These are phyloP conservation scores for Drosophila kanekoi DNA, from an alignment of 2,888 invertebrate species.

Conservation along the genomic window DNA sequence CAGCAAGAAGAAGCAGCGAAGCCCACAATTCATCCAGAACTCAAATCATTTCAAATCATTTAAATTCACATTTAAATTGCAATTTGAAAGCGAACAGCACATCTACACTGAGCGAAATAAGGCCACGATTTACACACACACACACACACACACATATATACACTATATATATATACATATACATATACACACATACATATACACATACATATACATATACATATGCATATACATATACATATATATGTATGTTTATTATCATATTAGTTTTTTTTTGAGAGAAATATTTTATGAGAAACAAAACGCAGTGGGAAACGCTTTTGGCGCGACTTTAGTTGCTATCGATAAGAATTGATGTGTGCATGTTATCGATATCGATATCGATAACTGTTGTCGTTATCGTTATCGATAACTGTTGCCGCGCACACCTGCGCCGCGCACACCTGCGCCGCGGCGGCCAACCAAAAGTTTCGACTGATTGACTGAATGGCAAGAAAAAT, in stretches of 20 bases:
- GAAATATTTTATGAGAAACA: conserved; percentile 71
- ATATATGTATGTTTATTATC: conserved; percentile 2
- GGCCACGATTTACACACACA: conserved; percentile 12
- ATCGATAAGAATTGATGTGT: conserved; percentile 48
- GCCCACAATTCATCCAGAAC: too few species aligned
- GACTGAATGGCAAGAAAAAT: conserved; percentile 83
- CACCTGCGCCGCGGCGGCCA: conserved; percentile 44
- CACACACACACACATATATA: conserved; percentile 1
- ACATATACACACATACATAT: conserved; percentile 18
- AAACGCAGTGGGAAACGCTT: conserved; percentile 77
- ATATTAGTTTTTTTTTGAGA: conserved; percentile 37
- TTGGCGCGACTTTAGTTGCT: conserved; percentile 62
- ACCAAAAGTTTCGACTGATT: conserved; percentile 84
- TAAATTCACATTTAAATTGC: conserved; percentile 69
- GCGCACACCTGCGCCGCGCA: conserved; percentile 23
- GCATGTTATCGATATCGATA: conserved; percentile 33
- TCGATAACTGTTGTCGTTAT: conserved; percentile 41
- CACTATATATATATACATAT: conserved; percentile 13
- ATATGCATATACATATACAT: conserved; percentile 28
- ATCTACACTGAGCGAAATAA: conserved; percentile 34
- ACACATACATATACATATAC: conserved; percentile 6
- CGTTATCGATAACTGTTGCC: conserved; percentile 38
- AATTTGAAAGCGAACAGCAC: conserved; percentile 58
- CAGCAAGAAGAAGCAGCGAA: not conserved
- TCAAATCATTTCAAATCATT: conserved; percentile 63